phyloP scores from a whole-genome alignment of 2,888 invertebrate genomes.

The Drosophila antonietae region DNA sequence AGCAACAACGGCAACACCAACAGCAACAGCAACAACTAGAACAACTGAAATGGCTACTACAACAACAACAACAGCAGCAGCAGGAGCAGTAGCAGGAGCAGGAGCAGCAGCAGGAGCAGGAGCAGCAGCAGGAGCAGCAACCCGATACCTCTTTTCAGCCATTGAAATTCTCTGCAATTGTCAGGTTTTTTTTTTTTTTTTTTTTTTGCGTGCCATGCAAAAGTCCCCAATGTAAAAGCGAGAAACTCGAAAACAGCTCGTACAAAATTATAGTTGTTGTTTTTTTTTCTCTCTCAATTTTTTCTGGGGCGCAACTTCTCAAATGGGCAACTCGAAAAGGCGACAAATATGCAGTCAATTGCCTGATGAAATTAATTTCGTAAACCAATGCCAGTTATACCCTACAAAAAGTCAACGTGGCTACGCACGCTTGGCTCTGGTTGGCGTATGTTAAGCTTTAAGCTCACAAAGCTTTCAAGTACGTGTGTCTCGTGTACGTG shows the following conservation, averaged over 20 bases:
- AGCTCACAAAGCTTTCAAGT: conserved; percentile 25
- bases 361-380: conserved; percentile 11
- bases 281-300: too few relatives aligned
- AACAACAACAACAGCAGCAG: conserved; percentile 18
- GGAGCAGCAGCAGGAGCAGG: conserved; percentile 6
- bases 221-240: conserved; percentile 49
- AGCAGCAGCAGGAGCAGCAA: neutral
- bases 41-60: conserved; percentile 1
- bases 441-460: conserved; percentile 3
- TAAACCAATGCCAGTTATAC: conserved; percentile 3
- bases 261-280: conserved; percentile 65
- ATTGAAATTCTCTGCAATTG: conserved; percentile 73
- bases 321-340: conserved; percentile 22
- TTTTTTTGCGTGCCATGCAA: conserved; percentile 41
- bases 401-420: neutral
- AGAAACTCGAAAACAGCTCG: conserved; percentile 44
- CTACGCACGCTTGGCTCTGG: neutral
- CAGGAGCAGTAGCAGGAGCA: conserved; percentile 15
- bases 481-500: conserved; percentile 21
- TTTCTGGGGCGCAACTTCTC: conserved; percentile 3
- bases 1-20: conserved; percentile 10
- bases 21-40: neutral
- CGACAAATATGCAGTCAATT: conserved; percentile 17
- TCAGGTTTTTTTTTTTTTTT: conserved; percentile 48
- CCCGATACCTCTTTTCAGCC: conserved; percentile 54